Evolutionary conservation across 2,797 vertebrate genomes (phyloP), one percentile per base, ranked within the genome.

Genomic region (Macrochelys suwanniensis): DNA sequence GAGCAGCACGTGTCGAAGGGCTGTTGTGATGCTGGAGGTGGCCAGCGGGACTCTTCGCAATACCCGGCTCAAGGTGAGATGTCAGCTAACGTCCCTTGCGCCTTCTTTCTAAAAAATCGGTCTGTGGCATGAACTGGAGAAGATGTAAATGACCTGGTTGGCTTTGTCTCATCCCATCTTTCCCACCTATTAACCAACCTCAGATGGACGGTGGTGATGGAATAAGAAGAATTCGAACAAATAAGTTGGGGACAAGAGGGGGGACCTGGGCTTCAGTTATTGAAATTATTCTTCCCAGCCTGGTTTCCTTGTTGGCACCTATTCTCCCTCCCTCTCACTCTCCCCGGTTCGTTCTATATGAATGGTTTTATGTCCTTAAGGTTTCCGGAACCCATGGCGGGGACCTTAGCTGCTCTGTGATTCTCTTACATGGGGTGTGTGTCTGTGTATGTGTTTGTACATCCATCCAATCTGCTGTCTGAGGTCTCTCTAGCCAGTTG

Each of bases 321-420:
- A 90, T 89, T 87, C 68, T 80, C 86, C 96, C 74, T 90, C 74
- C 54, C 77, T 90, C 92, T 85, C 77, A 33, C 89, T 6, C n/a
- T 65, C 89, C 97, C 84, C 85, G 95, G 87, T 94, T 84, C 85
- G 74, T 88, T 89, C 80, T 85, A 80, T 47, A 54, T 94, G 92
- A 42, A 82, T 57, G 89, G 95, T 88, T 87, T 89, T 95, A 96
- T 90, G 92, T 86, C 93, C 96, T 97, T 97, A 97, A 96, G 94
- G 92, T 92, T 90, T 65, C 82, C 90, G 81, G 65, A 96, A 90
- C 89, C 65, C 31, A 1, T 85, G 57, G 89, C 65, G 94, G 93
- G 65, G n/a, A 19, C 96, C 61, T 81, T 89, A 86, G 54, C 88
- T 89, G 76, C 57, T 88, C 82, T 92, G 81, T 95, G 92, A 4